phyloP scores from a whole-genome alignment of 2,888 invertebrate genomes.

The Pecten maximus region DNA sequence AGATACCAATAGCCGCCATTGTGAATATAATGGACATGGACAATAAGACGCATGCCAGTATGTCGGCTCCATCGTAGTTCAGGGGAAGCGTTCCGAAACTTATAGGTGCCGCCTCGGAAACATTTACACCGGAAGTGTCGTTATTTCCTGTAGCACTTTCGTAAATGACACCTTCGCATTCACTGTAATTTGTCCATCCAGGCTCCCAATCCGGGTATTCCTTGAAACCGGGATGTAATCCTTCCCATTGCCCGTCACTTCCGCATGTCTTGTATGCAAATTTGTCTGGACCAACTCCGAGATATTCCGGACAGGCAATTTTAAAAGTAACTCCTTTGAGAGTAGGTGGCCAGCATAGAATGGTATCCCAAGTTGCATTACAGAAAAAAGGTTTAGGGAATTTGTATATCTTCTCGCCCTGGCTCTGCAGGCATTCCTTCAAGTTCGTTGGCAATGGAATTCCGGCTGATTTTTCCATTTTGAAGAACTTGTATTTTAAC shows the following conservation, averaged over 20 bases:
- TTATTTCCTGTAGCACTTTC: conserved; percentile 34
- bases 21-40: conserved; percentile 46
- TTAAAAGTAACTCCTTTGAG: conserved; percentile 87
- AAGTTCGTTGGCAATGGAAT: conserved; percentile 43
- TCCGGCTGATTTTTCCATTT: neutral
- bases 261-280: conserved; percentile 54
- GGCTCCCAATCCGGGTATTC: conserved; percentile 51
- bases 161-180: conserved; percentile 48
- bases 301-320: conserved; percentile 88
- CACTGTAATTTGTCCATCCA: conserved; percentile 56
- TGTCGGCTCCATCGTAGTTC: conserved; percentile 48
- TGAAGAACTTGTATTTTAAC: neutral
- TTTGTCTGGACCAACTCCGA: conserved; percentile 27
- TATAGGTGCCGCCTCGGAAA: conserved; percentile 45
- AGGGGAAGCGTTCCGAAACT: conserved; percentile 50
- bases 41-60: conserved; percentile 44
- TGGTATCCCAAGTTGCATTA: conserved; percentile 89
- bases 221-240: conserved; percentile 50
- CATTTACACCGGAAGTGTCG: conserved; percentile 40
- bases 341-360: conserved; percentile 94
- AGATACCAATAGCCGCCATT: conserved; percentile 46
- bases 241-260: conserved; percentile 52
- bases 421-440: conserved; percentile 53
- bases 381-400: conserved; percentile 71
- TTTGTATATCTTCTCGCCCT: conserved; percentile 48